Evolutionary conservation across 2,797 vertebrate genomes (phyloP).

Genomic region (Notolabrus celidotus): DNA sequence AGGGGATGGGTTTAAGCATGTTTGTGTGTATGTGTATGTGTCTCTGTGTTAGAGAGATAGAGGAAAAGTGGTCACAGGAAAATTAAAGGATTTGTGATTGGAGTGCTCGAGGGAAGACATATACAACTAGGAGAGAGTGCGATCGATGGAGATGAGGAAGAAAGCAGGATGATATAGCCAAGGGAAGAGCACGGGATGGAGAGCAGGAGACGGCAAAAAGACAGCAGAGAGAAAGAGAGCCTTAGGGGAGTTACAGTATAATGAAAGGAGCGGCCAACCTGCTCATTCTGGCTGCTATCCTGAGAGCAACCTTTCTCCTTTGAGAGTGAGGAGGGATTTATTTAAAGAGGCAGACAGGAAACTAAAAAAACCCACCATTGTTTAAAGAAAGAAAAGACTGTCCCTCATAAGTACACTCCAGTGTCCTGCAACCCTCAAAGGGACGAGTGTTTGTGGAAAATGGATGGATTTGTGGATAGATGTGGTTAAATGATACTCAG

Average conservation of each 20-base stretch:
- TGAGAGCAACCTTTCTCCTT: slow-evolving; percentile 56
- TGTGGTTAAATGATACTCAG: no score
- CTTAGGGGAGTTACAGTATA: slow-evolving; percentile 49
- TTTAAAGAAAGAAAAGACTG: not conserved
- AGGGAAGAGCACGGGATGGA: slow-evolving; percentile 24
- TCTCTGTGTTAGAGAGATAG: slow-evolving; percentile 16
- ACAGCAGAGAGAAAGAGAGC: slow-evolving; percentile 24
- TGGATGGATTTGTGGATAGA: no score
- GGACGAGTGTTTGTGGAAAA: no score
- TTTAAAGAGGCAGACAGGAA: slow-evolving; percentile 55
- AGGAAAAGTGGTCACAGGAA: not conserved
- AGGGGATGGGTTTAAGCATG: slow-evolving; percentile 53
- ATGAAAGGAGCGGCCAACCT: slow-evolving; percentile 66
- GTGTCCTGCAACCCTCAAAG: slow-evolving; percentile 11
- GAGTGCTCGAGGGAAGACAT: no score
- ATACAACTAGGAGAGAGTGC: not conserved
- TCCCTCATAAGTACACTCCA: not conserved
- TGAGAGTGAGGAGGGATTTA: slow-evolving; percentile 37
- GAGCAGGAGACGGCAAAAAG: slow-evolving; percentile 34
- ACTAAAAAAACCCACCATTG: not conserved
- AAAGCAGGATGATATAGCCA: not conserved
- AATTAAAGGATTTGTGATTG: not conserved
- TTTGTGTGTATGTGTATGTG: slow-evolving; percentile 16
- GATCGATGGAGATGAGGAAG: slow-evolving; percentile 7
- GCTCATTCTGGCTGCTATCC: slow-evolving; percentile 32